phyloP scores from a whole-genome alignment of 2,888 invertebrate genomes.

The Pterostichus niger region DNA sequence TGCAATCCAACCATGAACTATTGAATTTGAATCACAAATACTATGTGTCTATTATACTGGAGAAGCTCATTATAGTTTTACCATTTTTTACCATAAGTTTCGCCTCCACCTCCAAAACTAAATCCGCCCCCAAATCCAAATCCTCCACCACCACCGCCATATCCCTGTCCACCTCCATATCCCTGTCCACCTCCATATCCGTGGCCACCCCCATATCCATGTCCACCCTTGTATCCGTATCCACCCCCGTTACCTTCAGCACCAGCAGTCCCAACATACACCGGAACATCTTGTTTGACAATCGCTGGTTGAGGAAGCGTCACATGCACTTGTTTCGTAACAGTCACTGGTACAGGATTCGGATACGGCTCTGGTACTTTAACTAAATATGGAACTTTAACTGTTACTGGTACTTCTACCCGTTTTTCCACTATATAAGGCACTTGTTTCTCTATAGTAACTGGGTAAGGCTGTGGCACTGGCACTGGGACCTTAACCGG shows the following conservation, averaged over 20 bases:
- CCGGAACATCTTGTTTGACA: slow-evolving; percentile 63
- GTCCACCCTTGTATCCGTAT: neutral
- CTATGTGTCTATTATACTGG: too few relatives aligned
- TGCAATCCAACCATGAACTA: too few relatives aligned
- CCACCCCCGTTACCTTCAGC: slow-evolving; percentile 49
- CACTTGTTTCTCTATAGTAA: slow-evolving; percentile 62
- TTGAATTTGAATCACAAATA: too few relatives aligned
- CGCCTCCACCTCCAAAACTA: slow-evolving; percentile 9
- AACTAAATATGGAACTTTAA: slow-evolving; percentile 6
- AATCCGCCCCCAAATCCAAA: slow-evolving; percentile 33
- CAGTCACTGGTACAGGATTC: slow-evolving; percentile 29
- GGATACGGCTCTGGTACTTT: slow-evolving; percentile 64
- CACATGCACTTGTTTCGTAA: slow-evolving; percentile 47
- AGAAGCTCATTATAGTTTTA: neutral
- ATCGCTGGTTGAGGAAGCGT: slow-evolving; percentile 43
- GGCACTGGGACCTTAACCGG: slow-evolving; percentile 61
- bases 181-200: slow-evolving; percentile 39
- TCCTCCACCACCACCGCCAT: slow-evolving; percentile 36
- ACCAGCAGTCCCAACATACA: slow-evolving; percentile 33
- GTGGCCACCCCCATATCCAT: neutral
- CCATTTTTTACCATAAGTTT: slow-evolving; percentile 35
- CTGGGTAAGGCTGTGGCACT: slow-evolving; percentile 63
- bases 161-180: neutral
- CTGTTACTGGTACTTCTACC: slow-evolving; percentile 55
- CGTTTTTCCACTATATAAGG: slow-evolving; percentile 55